Evolutionary conservation across 1,140 invertebrate species (phyloP).

Genomic region (Lepidurus couesii): DNA sequence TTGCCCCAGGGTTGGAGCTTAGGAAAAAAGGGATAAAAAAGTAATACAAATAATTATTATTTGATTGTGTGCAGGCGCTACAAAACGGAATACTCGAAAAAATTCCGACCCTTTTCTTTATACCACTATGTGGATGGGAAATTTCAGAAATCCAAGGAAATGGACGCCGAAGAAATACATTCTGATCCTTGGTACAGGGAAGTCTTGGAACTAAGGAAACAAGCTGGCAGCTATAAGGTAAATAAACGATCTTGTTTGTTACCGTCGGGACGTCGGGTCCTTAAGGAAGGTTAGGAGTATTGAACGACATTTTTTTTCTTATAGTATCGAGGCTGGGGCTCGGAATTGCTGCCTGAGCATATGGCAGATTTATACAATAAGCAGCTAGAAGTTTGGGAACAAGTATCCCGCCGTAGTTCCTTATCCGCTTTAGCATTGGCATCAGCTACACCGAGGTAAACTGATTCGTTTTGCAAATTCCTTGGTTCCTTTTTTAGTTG

Average conservation of each 20-base stretch:
- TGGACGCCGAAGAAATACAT: slow-evolving; percentile 42
- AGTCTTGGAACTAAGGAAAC: slow-evolving; percentile 79
- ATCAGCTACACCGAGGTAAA: slow-evolving; percentile 68
- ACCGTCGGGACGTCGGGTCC: too few relatives aligned
- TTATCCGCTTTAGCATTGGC: slow-evolving; percentile 80
- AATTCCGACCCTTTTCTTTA: slow-evolving; percentile 73
- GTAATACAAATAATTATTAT: too few relatives aligned
- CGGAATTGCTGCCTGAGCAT: slow-evolving; percentile 72
- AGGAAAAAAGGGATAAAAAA: too few relatives aligned
- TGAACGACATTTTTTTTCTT: slow-evolving; percentile 38
- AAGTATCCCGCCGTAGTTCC: slow-evolving; percentile 76
- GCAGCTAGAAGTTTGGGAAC: slow-evolving; percentile 78
- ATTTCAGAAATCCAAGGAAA: slow-evolving; percentile 52
- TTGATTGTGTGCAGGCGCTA: slow-evolving; percentile 39
- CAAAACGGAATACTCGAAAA: slow-evolving; percentile 71
- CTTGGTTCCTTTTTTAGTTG: background rate
- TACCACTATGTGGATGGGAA: slow-evolving; percentile 70
- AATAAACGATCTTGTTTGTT: slow-evolving; percentile 22
- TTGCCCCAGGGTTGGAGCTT: slow-evolving; percentile 28
- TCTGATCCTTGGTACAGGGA: slow-evolving; percentile 68
- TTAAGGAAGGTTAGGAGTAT: background rate
- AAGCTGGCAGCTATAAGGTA: slow-evolving; percentile 87
- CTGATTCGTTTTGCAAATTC: background rate
- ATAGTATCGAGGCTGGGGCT: slow-evolving; percentile 82
- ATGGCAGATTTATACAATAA: slow-evolving; percentile 68